Percentiles rank a stretch among this genome's conserved stretches.
Evolutionary conservation across 2,888 invertebrate genomes (phyloP).

Genomic region (Drosophila diplacantha): DNA sequence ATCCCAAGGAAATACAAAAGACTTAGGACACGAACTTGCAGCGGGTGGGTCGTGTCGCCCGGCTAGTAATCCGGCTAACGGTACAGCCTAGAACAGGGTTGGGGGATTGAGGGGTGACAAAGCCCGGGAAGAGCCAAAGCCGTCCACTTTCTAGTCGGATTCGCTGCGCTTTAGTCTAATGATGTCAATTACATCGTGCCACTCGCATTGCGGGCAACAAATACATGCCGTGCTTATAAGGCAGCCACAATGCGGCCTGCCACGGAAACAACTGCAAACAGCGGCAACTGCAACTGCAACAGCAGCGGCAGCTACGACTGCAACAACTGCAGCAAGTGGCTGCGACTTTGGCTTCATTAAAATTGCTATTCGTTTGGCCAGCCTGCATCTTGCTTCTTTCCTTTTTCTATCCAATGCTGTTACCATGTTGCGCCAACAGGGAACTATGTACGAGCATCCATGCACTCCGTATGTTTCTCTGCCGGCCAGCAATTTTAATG

Average conservation of each 20-base stretch:
- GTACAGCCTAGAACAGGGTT: constrained; percentile 22
- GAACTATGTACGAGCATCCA: constrained; percentile 16
- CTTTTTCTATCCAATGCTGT: constrained; percentile 43
- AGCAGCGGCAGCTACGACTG: constrained; percentile 36
- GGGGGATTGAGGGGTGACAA: background rate
- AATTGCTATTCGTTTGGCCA: constrained; percentile 66
- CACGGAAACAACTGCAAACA: constrained; percentile 37
- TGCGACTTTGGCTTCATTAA: constrained; percentile 63
- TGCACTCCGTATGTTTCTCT: constrained; percentile 19
- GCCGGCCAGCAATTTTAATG: constrained; percentile 57
- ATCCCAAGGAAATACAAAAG: constrained; percentile 9
- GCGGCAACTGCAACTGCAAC: constrained; percentile 37
- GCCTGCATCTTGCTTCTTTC: constrained; percentile 52
- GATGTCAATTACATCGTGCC: constrained; percentile 74
- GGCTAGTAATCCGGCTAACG: constrained; percentile 48
- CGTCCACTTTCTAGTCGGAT: constrained; percentile 61
- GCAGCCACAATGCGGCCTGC: constrained; percentile 65
- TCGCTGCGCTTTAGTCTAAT: constrained; percentile 71
- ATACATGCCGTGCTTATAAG: constrained; percentile 67
- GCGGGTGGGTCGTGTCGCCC: constrained; percentile 52
- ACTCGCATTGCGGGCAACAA: constrained; percentile 70
- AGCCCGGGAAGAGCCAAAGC: constrained; percentile 9
- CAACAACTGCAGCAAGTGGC: constrained; percentile 24
- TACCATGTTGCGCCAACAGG: constrained; percentile 40
- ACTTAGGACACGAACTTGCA: constrained; percentile 32